Conservation (phyloP, 2,113 vertebrate genomes). For the Ciconia stormi region DNA sequence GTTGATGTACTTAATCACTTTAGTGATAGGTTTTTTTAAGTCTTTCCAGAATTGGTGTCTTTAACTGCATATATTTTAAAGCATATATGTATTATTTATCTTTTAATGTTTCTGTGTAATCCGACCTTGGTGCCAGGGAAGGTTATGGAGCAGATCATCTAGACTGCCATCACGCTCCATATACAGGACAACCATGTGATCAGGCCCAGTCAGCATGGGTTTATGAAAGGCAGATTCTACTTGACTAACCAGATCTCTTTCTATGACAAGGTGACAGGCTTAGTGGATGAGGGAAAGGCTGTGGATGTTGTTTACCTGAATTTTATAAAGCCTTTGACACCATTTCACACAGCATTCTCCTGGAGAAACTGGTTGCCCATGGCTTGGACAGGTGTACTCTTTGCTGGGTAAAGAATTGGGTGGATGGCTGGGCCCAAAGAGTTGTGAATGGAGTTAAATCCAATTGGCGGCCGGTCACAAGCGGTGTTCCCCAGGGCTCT, state of each 20-base stretch:
- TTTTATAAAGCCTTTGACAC: not conserved
- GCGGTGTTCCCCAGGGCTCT: not conserved
- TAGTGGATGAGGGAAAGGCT: not conserved
- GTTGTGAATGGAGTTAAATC: not conserved
- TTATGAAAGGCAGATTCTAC: not conserved
- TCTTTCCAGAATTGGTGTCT: not conserved
- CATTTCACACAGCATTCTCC: not conserved
- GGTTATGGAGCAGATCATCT: not conserved
- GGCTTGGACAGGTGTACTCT: not conserved
- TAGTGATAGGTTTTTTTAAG: not conserved
- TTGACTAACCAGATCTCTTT: not conserved
- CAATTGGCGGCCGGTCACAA: fast-evolving
- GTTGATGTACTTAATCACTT: not conserved
- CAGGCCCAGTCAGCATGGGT: fast-evolving
- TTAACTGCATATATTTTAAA: not conserved
- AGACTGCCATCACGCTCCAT: fast-evolving
- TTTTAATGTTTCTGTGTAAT: not conserved
- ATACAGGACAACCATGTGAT: not conserved
- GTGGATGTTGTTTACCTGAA: not conserved
- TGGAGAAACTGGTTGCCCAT: not conserved
- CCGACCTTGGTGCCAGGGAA: not conserved
- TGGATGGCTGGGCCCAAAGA: not conserved
- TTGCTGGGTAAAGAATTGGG: fast-evolving
- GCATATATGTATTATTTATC: too few relatives aligned
- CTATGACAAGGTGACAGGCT: fast-evolving